phyloP scores from a whole-genome alignment of 1,140 invertebrate species.

The Ceratitis capitata region DNA sequence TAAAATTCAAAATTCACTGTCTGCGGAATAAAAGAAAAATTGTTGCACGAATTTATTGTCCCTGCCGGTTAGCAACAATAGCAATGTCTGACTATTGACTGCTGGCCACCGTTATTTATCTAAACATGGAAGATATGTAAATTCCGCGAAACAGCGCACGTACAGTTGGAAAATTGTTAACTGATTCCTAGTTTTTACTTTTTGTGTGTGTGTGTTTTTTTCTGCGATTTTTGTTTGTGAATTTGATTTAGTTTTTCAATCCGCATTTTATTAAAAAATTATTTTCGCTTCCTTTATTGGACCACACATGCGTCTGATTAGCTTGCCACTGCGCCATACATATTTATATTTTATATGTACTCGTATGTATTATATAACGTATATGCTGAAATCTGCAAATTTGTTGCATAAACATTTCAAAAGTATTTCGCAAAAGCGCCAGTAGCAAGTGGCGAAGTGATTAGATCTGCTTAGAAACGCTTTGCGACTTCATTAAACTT shows the following conservation, averaged over 20 bases:
- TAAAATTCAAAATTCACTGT: neutral
- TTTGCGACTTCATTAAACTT: constrained; percentile 33
- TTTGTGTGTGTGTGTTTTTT: too few species aligned
- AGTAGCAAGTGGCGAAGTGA: constrained; percentile 27
- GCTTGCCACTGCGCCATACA: neutral
- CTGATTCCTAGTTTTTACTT: neutral
- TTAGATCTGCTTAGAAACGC: neutral
- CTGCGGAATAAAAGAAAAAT: neutral
- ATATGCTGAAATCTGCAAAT: neutral
- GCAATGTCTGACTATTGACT: neutral
- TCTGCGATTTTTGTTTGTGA: neutral
- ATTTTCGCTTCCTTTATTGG: neutral
- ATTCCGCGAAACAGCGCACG: neutral
- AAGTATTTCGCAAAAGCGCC: neutral
- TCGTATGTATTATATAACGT: too few species aligned
- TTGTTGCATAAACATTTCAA: constrained; percentile 28
- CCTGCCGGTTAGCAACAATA: neutral
- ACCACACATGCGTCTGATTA: neutral
- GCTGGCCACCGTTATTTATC: neutral
- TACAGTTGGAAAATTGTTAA: neutral
- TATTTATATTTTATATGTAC: neutral
- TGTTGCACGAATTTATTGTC: neutral
- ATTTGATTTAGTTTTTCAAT: neutral
- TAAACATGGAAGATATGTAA: neutral
- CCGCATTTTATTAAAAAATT: neutral